A percentile compares a stretch with the other conserved stretches of the same genome.
These are phyloP conservation scores for Aphidius gifuensis DNA, from an alignment of 1,140 invertebrate genomes.

Conservation along the genomic window DNA sequence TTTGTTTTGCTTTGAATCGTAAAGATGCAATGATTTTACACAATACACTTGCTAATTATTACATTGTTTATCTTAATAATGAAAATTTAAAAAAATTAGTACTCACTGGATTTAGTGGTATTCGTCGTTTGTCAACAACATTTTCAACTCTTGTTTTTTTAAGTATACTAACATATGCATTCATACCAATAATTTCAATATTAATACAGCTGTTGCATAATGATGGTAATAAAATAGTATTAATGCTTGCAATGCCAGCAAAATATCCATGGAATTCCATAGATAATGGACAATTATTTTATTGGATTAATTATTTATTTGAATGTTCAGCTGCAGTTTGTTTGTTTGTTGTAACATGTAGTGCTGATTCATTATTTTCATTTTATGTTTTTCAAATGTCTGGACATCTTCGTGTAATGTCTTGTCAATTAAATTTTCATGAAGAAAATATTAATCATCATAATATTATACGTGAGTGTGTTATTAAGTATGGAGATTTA, in stretches of 20 bases:
- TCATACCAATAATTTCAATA: background rate
- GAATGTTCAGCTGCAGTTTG: slow-evolving; percentile 14
- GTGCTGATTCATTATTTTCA: slow-evolving; percentile 29
- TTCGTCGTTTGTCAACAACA: background rate
- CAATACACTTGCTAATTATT: background rate
- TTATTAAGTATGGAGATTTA: slow-evolving; percentile 22
- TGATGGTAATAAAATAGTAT: slow-evolving; percentile 1
- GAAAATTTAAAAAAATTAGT: slow-evolving; percentile 1
- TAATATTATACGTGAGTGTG: slow-evolving; percentile 23
- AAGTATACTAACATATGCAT: background rate
- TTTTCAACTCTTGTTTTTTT: background rate
- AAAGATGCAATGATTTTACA: background rate
- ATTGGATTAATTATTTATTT: slow-evolving; percentile 22
- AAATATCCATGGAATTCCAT: slow-evolving; percentile 19
- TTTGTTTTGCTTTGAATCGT: slow-evolving; percentile 3
- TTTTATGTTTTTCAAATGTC: slow-evolving; percentile 31
- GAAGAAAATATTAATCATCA: slow-evolving; percentile 15
- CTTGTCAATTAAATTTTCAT: slow-evolving; percentile 22
- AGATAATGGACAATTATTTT: slow-evolving; percentile 7
- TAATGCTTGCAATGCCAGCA: slow-evolving; percentile 4
- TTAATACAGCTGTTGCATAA: background rate
- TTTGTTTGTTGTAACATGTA: slow-evolving; percentile 18
- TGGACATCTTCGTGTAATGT: slow-evolving; percentile 24
- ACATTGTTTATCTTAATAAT: background rate
- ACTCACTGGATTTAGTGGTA: background rate